Evolutionary conservation across 2,888 invertebrate genomes (phyloP).

Genomic region (Eledone cirrhosa): DNA sequence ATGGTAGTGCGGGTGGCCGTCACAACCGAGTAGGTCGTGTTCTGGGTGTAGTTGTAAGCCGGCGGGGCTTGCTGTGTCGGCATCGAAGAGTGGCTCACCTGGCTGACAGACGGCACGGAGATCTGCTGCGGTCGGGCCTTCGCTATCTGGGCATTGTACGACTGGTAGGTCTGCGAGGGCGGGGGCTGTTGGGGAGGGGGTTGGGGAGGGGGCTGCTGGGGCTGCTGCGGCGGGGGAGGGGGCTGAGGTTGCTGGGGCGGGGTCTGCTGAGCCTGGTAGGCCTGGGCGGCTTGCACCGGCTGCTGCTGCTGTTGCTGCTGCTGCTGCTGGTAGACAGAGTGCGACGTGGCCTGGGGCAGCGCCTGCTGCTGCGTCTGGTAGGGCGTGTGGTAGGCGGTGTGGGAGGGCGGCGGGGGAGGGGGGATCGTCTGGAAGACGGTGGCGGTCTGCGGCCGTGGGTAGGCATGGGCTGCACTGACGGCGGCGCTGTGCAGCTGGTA

Average conservation of each 20-base stretch:
- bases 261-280: slow-evolving; percentile 2
- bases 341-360: background rate
- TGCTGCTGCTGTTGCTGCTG: background rate
- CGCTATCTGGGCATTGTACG: slow-evolving; percentile 11
- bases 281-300: slow-evolving; percentile 6
- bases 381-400: background rate
- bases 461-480: background rate
- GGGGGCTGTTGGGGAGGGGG: slow-evolving; percentile 12
- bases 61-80: background rate
- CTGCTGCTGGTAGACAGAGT: slow-evolving; percentile 21
- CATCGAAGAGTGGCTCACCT: background rate
- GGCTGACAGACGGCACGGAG: background rate
- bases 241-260: slow-evolving; percentile 17
- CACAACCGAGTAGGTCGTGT: background rate
- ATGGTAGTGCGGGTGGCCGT: background rate
- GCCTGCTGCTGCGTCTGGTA: slow-evolving; percentile 19
- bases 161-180: slow-evolving; percentile 1
- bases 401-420: background rate
- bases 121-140: slow-evolving; percentile 5
- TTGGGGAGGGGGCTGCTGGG: slow-evolving; percentile 3
- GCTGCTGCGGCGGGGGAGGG: background rate
- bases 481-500: slow-evolving; percentile 11
- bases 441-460: background rate
- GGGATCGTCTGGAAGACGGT: background rate
- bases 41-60: slow-evolving; percentile 17